Evolutionary conservation across 2,797 vertebrate genomes (phyloP).

Genomic region (Mus minutoides): DNA sequence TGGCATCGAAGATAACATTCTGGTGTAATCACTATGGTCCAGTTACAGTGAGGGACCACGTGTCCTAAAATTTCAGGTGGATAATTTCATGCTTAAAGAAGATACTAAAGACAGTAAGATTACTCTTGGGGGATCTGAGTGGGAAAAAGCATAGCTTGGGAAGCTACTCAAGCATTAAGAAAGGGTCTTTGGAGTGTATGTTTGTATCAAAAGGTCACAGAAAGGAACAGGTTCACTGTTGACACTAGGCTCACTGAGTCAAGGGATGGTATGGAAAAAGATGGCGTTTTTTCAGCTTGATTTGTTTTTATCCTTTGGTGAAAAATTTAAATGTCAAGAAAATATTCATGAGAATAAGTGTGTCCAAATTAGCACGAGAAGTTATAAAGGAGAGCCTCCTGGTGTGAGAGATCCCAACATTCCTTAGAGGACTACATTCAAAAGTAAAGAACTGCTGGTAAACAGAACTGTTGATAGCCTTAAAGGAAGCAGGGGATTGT

Average conservation of each 20-base stretch:
- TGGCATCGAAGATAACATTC: not conserved
- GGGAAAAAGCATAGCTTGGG: not conserved
- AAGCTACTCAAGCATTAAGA: not conserved
- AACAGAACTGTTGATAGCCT: not conserved
- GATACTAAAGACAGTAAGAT: not conserved
- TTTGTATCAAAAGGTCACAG: not conserved
- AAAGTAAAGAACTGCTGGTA: not conserved
- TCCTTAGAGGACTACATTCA: not conserved
- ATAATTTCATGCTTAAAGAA: not conserved
- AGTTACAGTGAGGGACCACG: not conserved
- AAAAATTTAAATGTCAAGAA: not conserved
- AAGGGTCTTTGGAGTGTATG: not conserved
- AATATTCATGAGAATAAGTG: not conserved
- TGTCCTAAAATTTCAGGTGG: not conserved
- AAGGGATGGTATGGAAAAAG: not conserved
- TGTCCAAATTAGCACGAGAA: not conserved
- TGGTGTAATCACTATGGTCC: not conserved
- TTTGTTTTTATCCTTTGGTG: not conserved
- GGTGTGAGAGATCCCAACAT: not conserved
- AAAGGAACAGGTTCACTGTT: not conserved
- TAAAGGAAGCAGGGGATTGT: not conserved
- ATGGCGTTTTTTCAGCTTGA: not conserved
- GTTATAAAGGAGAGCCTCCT: not conserved
- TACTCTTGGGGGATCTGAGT: not conserved
- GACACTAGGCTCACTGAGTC: not conserved